These are phyloP conservation scores for Drosophila imparisetae DNA, from an alignment of 2,888 invertebrate species.

Conservation along the genomic window DNA sequence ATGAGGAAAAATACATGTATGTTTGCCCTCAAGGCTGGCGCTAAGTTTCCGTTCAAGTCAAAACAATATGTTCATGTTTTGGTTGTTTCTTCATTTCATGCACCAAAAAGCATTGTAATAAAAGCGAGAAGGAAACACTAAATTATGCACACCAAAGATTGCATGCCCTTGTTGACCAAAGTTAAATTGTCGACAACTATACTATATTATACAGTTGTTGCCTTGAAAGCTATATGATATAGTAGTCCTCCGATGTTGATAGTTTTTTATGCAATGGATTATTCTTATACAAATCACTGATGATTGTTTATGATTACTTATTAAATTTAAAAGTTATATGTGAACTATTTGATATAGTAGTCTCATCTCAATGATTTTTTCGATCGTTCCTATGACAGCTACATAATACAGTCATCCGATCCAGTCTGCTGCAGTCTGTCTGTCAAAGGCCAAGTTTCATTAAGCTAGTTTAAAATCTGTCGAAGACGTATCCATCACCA, in stretches of 20 bases:
- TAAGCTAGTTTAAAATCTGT: not conserved
- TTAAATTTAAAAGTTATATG: not conserved
- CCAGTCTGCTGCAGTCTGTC: not conserved
- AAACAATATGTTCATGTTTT: constrained; percentile 18
- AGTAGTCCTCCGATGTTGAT: no score
- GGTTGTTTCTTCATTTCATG: constrained; percentile 5
- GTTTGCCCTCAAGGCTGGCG: constrained; percentile 61
- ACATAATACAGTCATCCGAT: not conserved
- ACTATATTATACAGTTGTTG: no score
- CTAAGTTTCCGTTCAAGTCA: constrained; percentile 49
- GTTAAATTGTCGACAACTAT: not conserved
- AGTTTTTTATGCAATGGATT: not conserved
- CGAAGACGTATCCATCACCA: not conserved
- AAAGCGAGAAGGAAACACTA: not conserved
- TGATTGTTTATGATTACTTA: not conserved
- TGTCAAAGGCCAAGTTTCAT: not conserved
- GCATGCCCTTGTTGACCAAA: not conserved
- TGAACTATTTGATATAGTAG: not conserved
- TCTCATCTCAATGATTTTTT: not conserved
- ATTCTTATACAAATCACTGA: not conserved
- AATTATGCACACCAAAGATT: not conserved
- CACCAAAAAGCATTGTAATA: not conserved
- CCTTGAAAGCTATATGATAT: no score
- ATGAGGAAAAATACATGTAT: constrained; percentile 9
- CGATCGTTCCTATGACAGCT: not conserved